Percentiles rank a stretch among this genome's conserved stretches.
Conservation (phyloP, 1,140 invertebrate genomes). For the Centruroides sculpturatus region DNA sequence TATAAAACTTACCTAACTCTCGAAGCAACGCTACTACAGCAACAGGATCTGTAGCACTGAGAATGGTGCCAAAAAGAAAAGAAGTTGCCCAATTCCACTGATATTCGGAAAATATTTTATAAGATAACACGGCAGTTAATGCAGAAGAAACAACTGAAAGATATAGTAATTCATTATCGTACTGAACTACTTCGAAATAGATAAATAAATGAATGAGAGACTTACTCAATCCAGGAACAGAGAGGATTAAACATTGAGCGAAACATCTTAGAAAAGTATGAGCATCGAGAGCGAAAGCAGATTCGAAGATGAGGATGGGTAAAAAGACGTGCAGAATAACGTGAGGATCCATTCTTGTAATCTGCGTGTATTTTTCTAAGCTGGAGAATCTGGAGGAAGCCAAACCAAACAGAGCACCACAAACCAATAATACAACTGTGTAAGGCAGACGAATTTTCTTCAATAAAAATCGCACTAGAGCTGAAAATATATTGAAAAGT, state of each 20-base stretch:
- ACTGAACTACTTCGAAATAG: not conserved
- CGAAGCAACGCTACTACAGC: slow-evolving; percentile 33
- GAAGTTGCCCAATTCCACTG: slow-evolving; percentile 19
- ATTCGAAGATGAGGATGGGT: slow-evolving; percentile 36
- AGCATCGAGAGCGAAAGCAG: slow-evolving; percentile 32
- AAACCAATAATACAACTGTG: slow-evolving; percentile 15
- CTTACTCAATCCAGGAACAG: slow-evolving; percentile 23
- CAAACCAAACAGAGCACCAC: slow-evolving; percentile 14
- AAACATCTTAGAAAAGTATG: slow-evolving; percentile 31
- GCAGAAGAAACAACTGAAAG: not conserved
- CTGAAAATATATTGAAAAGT: slow-evolving; percentile 2
- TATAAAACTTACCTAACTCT: slow-evolving; percentile 21
- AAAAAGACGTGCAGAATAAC: slow-evolving; percentile 32
- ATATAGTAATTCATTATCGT: not conserved
- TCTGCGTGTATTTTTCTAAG: slow-evolving; percentile 14
- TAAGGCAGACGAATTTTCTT: slow-evolving; percentile 14
- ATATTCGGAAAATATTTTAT: slow-evolving; percentile 20
- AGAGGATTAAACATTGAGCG: slow-evolving; percentile 31
- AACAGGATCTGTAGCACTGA: slow-evolving; percentile 34
- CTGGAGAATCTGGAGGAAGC: not conserved
- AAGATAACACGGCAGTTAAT: slow-evolving; percentile 20
- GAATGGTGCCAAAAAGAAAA: slow-evolving; percentile 31
- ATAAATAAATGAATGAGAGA: not conserved
- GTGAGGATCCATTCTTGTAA: slow-evolving; percentile 26
- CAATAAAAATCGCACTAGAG: slow-evolving; percentile 11